Percentiles rank a stretch among this genome's conserved stretches.
phyloP scores from a whole-genome alignment of 1,140 invertebrate species.

The Solenopsis invicta region DNA sequence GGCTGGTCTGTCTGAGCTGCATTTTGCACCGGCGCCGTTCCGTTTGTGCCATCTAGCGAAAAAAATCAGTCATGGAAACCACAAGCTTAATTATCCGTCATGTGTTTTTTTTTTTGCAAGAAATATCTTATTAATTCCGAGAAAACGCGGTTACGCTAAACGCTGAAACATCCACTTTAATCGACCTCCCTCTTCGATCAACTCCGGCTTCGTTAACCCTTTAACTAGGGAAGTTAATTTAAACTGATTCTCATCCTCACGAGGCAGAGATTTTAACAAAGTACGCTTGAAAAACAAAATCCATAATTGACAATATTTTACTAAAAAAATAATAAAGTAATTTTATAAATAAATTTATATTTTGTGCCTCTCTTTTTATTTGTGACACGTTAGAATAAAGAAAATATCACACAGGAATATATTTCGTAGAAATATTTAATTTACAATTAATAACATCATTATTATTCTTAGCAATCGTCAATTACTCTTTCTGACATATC shows the following conservation, averaged over 20 bases:
- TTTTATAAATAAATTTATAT: background rate
- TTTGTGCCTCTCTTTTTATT: background rate
- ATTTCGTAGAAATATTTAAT: constrained; percentile 6
- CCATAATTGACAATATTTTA: background rate
- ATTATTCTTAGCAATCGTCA: background rate
- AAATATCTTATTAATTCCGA: background rate
- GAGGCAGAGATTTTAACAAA: background rate
- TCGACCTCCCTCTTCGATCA: constrained; percentile 7
- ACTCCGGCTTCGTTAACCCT: constrained; percentile 11
- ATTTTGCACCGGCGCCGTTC: constrained; percentile 75
- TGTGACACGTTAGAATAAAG: background rate
- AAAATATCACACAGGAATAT: background rate
- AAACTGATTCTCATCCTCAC: background rate
- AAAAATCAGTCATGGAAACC: constrained; percentile 31
- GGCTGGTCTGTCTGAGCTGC: constrained; percentile 75
- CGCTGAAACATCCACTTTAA: constrained; percentile 24
- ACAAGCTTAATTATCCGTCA: background rate
- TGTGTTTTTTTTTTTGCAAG: background rate
- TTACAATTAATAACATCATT: background rate
- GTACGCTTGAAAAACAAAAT: background rate
- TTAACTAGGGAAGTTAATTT: constrained; percentile 23
- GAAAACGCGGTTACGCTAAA: background rate
- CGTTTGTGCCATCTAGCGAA: constrained; percentile 79
- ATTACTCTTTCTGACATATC: background rate
- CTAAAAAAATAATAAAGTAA: background rate